Evolutionary conservation across 2,113 vertebrate genomes (phyloP).

Genomic region (Crocuta crocuta): DNA sequence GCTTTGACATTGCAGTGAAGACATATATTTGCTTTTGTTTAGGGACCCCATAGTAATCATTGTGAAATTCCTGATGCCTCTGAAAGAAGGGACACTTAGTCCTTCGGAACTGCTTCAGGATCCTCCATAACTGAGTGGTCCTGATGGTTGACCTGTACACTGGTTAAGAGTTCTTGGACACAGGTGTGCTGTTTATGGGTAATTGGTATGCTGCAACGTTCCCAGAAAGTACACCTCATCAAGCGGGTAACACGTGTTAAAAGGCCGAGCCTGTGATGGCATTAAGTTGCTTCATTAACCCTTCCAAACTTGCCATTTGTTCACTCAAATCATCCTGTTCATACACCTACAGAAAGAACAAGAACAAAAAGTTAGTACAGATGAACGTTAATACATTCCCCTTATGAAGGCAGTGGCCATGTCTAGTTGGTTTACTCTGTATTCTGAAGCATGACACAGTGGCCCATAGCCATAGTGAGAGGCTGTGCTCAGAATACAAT

Average conservation of each 20-base stretch:
- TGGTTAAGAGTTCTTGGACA: conserved; percentile 48
- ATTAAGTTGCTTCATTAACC: conserved; percentile 98
- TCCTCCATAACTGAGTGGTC: conserved; percentile 51
- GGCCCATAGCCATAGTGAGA: background rate
- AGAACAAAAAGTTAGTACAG: background rate
- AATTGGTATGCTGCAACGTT: conserved; percentile 83
- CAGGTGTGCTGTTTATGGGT: conserved; percentile 78
- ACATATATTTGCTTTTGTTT: background rate
- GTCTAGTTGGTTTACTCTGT: background rate
- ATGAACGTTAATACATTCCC: background rate
- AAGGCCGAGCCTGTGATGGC: conserved; percentile 98
- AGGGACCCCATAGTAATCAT: conserved; percentile 29
- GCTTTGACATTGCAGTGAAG: background rate
- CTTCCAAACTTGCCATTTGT: conserved; percentile 98
- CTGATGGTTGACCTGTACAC: conserved; percentile 51
- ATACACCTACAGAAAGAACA: conserved; percentile 89
- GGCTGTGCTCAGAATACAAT: background rate
- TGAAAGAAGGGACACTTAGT: conserved; percentile 45
- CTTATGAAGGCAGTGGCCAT: background rate
- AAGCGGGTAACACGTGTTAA: conserved; percentile 82
- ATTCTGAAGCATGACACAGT: background rate
- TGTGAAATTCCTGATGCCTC: conserved; percentile 29
- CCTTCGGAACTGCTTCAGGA: conserved; percentile 51
- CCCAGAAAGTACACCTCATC: conserved; percentile 70
- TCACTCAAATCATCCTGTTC: conserved; percentile 98